phyloP scores from a whole-genome alignment of 1,140 invertebrate genomes.

The Drosophila kurseongensis region DNA sequence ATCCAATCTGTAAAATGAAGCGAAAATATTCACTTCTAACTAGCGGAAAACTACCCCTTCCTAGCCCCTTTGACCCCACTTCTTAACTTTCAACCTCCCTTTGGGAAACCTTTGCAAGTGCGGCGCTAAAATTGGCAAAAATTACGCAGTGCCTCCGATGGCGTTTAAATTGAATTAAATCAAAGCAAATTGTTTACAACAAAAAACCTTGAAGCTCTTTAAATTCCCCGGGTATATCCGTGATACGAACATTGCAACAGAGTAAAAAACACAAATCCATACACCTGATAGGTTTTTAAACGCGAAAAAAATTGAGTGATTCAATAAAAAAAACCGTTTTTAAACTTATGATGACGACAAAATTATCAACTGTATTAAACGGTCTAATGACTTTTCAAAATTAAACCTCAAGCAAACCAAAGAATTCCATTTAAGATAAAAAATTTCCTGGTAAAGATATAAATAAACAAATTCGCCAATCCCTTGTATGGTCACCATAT shows the following conservation, averaged over 20 bases:
- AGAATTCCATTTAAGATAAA: not conserved
- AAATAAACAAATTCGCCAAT: not conserved
- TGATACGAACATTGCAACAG: slow-evolving; percentile 6
- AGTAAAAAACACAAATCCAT: not conserved
- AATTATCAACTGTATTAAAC: not conserved
- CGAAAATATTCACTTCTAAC: slow-evolving; percentile 27
- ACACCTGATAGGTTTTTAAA: too few relatives aligned
- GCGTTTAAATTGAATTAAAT: slow-evolving; percentile 78
- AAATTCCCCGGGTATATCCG: not conserved
- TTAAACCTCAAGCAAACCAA: not conserved
- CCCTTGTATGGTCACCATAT: not conserved
- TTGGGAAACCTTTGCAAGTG: slow-evolving; percentile 6
- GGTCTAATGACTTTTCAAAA: not conserved
- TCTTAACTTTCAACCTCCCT: slow-evolving; percentile 9
- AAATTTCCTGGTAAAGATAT: not conserved
- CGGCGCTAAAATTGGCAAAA: slow-evolving; percentile 41
- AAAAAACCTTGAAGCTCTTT: slow-evolving; percentile 58
- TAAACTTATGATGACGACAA: not conserved
- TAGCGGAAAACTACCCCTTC: not conserved
- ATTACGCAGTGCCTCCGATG: slow-evolving; percentile 40
- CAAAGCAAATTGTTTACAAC: slow-evolving; percentile 77
- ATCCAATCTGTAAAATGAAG: slow-evolving; percentile 34
- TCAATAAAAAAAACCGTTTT: not conserved
- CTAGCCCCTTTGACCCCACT: not conserved
- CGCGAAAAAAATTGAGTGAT: not conserved